phyloP scores from a whole-genome alignment of 2,888 invertebrate species.

The Anarsia innoxiella region DNA sequence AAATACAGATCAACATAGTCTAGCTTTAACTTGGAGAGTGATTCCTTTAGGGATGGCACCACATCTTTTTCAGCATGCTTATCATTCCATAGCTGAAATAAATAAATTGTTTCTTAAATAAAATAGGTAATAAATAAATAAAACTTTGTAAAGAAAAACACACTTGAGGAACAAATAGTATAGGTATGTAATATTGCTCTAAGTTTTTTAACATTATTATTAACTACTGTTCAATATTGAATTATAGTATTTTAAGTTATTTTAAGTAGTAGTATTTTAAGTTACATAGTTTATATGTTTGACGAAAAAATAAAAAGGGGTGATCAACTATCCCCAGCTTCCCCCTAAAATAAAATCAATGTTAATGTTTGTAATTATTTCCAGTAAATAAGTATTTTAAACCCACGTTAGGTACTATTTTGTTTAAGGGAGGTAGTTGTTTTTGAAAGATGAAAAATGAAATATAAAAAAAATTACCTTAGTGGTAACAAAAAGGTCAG shows the following conservation, averaged over 20 bases:
- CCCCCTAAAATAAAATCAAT: too few relatives aligned
- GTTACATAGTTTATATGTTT: too few relatives aligned
- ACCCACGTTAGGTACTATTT: too few relatives aligned
- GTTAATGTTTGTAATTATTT: neutral
- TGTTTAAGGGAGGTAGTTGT: too few relatives aligned
- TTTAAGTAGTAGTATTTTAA: neutral
- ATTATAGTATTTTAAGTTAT: neutral
- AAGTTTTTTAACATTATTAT: too few relatives aligned
- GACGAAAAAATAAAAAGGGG: too few relatives aligned
- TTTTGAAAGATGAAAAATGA: neutral
- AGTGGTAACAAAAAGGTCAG: constrained; percentile 72
- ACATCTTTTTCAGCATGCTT: constrained; percentile 80
- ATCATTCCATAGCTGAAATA: constrained; percentile 60
- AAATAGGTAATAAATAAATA: too few relatives aligned
- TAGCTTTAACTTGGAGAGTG: constrained; percentile 78
- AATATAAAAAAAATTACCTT: constrained; percentile 45
- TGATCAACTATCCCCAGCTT: too few relatives aligned
- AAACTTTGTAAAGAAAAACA: too few relatives aligned
- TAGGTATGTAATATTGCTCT: too few relatives aligned
- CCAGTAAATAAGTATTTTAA: neutral
- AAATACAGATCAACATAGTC: constrained; percentile 88
- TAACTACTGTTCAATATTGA: neutral
- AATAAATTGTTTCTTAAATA: too few relatives aligned
- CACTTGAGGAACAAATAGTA: too few relatives aligned
- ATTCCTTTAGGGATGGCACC: constrained; percentile 77